phyloP scores from a whole-genome alignment of 2,797 vertebrate species.

The Argyrosomus regius region DNA sequence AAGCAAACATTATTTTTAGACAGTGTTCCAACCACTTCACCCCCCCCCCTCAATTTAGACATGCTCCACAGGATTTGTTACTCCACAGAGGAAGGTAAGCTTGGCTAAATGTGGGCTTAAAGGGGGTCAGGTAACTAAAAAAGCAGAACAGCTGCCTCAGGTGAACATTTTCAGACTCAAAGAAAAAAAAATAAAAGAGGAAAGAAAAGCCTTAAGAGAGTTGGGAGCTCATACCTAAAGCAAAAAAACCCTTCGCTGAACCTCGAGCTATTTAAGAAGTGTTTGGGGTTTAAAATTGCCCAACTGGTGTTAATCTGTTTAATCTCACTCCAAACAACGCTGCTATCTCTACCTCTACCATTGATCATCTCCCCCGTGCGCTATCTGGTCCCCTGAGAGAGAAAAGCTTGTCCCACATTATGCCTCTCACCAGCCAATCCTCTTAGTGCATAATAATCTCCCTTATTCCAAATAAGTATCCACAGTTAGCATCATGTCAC shows the following conservation, averaged over 20 bases:
- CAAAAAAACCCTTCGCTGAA: constrained; percentile 38
- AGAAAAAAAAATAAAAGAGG: not conserved
- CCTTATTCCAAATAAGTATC: constrained; percentile 69
- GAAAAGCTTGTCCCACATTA: constrained; percentile 55
- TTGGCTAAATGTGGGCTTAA: constrained; percentile 55
- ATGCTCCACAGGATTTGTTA: constrained; percentile 51
- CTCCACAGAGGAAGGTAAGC: constrained; percentile 50
- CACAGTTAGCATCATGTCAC: constrained; percentile 50
- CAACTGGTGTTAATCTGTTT: constrained; percentile 65
- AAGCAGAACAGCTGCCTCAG: constrained; percentile 50
- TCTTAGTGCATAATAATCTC: constrained; percentile 76
- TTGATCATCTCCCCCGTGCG: constrained; percentile 48
- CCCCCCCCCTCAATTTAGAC: constrained; percentile 22
- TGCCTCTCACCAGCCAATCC: constrained; percentile 77
- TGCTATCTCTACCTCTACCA: constrained; percentile 50
- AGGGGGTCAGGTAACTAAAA: constrained; percentile 59
- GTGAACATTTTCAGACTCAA: constrained; percentile 41
- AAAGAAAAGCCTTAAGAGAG: constrained; percentile 47
- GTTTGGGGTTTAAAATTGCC: constrained; percentile 49
- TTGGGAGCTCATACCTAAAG: constrained; percentile 43
- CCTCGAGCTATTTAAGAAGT: constrained; percentile 36
- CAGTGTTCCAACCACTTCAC: constrained; percentile 15
- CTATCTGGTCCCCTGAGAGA: constrained; percentile 57
- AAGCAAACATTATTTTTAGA: constrained; percentile 54
- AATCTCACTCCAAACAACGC: constrained; percentile 71